Evolutionary conservation across 1,140 invertebrate species (phyloP), one percentile per base, ranked within the genome.

Genomic region (Leptopilina clavipes): DNA sequence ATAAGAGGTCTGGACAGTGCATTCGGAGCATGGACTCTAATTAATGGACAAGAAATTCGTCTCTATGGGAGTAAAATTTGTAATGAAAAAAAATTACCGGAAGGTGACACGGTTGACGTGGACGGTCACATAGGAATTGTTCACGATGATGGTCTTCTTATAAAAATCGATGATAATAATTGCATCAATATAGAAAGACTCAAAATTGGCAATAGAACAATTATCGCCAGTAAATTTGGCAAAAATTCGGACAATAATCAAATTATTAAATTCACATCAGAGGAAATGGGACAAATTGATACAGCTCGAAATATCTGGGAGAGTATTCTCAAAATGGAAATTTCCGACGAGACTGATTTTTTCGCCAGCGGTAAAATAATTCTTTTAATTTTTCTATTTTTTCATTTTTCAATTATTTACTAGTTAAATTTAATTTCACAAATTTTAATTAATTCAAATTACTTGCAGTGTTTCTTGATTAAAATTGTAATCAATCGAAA

Each of bases 1-100:
- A 97, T 99, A 76, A 91, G 98, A 48, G 98, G 96, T 1, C 91
- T 98, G 84, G 98, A 99, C 85, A 98, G 97, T 65, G 95, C 95
- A 0, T 98, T 98, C 0, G 98, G 98, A 1, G 97, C 98, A 0
- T 95, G 95, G 91, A 94, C 95, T 0, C 86, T 91, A 0, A 89
- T 98, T 0, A 89, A 92, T 72, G 89, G 90, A 2, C 88, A 94
- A 85, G 93, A 95, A 87, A 91, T 95, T 0, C 93, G 94, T 74
- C 89, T 98, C 0, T 98, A 94, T 87, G 96, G 96, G 0, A 97
- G 96, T 0, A 92, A 90, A 2, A 77, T 97, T 1, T 98, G 96
- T 94, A 92, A 91, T 71, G 76, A 92, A 11, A 88, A 92, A n/a
- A 84, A 31, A 31, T 31, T 92, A 18, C 93, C 94, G 0, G 83